Conservation (phyloP, 1,140 invertebrate genomes). For the Brachionus plicatilis region DNA sequence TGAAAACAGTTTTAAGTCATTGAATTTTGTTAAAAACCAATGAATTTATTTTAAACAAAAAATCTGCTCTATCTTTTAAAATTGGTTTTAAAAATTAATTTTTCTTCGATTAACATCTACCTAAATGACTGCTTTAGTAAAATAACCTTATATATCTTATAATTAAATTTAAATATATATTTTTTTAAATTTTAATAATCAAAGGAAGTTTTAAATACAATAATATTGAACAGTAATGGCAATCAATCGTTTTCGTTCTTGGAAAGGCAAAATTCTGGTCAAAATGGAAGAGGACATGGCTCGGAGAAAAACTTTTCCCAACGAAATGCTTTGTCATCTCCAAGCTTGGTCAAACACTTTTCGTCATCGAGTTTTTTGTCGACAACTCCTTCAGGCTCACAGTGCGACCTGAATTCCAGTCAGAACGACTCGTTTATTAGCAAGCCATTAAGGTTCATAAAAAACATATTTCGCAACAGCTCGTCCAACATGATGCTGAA, state of each 20-base stretch:
- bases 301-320: neutral
- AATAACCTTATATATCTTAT: no score
- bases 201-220: slow-evolving; percentile 7
- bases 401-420: neutral
- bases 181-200: neutral
- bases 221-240: neutral
- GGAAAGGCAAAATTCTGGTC: neutral
- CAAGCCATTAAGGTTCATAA: neutral
- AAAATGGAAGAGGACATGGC: neutral
- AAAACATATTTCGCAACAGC: neutral
- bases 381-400: neutral
- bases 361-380: slow-evolving; percentile 2
- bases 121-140: no score
- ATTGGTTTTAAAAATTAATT: no score
- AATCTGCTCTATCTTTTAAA: no score
- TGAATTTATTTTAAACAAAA: no score
- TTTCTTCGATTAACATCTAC: no score
- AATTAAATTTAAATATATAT: neutral
- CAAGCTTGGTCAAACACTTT: neutral
- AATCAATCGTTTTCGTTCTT: neutral
- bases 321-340: neutral
- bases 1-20: no score
- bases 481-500: neutral
- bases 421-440: neutral
- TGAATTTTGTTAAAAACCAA: no score